Conservation (phyloP, 2,113 vertebrate species). For the Thamnophis sirtalis region DNA sequence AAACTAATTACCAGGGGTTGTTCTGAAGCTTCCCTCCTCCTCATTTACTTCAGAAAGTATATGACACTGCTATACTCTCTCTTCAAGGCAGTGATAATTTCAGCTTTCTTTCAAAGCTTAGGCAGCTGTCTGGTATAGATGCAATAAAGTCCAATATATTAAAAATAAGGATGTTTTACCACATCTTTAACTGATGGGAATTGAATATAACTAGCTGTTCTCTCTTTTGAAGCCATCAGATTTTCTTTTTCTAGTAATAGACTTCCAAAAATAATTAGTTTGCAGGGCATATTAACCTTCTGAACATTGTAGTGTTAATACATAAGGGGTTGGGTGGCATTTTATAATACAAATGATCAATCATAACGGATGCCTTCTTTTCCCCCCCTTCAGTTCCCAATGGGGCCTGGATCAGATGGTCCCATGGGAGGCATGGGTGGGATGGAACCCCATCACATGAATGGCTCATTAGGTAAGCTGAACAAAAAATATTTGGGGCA, state of each 20-base stretch:
- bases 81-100: background rate
- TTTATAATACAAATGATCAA: background rate
- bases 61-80: rapidly evolving
- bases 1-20: background rate
- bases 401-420: slow-evolving; percentile 95
- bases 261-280: background rate
- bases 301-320: background rate
- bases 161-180: background rate
- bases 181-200: background rate
- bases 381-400: slow-evolving; percentile 82
- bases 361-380: background rate
- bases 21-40: background rate
- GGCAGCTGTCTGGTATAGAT: background rate
- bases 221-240: background rate
- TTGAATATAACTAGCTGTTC: background rate
- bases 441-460: slow-evolving; percentile 99
- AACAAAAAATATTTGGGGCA: rapidly evolving
- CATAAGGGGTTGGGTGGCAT: background rate
- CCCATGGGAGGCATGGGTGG: slow-evolving; percentile 97
- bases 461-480: slow-evolving; percentile 83
- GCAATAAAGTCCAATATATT: background rate
- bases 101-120: background rate
- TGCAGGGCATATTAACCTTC: background rate
- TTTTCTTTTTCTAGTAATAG: background rate
- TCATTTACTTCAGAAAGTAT: background rate